phyloP scores from a whole-genome alignment of 1,140 invertebrate species.

The Euwallacea fornicatus region DNA sequence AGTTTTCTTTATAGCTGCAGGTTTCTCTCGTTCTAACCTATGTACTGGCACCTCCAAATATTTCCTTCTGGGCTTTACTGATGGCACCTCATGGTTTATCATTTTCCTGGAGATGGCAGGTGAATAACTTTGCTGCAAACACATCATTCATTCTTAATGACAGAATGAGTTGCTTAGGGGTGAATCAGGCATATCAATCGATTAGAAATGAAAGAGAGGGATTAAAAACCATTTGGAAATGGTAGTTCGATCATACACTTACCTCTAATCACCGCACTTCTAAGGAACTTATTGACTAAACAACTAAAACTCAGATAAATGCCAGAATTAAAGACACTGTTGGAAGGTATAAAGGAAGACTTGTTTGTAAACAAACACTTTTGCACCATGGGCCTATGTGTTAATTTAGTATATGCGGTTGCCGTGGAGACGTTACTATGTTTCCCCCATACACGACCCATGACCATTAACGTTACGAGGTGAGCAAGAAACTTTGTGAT shows the following conservation, averaged over 20 bases:
- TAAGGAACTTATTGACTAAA: conserved; percentile 23
- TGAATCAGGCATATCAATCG: too few relatives aligned
- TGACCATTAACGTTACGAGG: too few relatives aligned
- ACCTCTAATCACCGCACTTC: conserved; percentile 14
- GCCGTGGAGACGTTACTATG: conserved; percentile 20
- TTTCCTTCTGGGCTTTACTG: conserved; percentile 42
- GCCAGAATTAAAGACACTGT: conserved; percentile 1
- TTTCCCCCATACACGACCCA: too few relatives aligned
- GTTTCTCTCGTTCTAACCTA: conserved; percentile 29
- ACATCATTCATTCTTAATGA: too few relatives aligned
- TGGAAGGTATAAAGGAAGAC: conserved; percentile 25
- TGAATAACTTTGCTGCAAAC: neutral
- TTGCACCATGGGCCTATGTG: conserved; percentile 3
- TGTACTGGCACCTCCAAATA: conserved; percentile 46
- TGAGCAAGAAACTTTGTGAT: too few relatives aligned
- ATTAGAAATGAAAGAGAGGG: too few relatives aligned
- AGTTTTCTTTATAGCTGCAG: conserved; percentile 38
- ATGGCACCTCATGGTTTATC: conserved; percentile 38
- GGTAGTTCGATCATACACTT: neutral
- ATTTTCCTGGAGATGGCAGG: conserved; percentile 23
- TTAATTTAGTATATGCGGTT: conserved; percentile 18
- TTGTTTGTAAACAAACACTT: conserved; percentile 39
- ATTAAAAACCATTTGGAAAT: too few relatives aligned
- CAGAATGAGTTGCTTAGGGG: too few relatives aligned
- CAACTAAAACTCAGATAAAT: conserved; percentile 22